Evolutionary conservation across 2,888 invertebrate genomes (phyloP), one percentile per base, ranked within the genome.

Genomic region (Anarsia innoxiella): DNA sequence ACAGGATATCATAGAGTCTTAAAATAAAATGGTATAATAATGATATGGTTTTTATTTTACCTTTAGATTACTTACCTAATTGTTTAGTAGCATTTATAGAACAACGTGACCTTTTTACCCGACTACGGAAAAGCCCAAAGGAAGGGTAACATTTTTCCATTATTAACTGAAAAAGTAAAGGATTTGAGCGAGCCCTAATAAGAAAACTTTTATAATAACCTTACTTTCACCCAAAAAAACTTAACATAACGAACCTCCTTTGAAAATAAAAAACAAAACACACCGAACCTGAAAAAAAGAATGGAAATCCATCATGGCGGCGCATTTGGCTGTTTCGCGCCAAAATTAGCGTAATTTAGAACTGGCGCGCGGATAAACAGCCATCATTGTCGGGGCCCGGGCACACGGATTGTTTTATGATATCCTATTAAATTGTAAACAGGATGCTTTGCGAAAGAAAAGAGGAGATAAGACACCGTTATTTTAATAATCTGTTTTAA

Each of bases 261-360:
- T n/a, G n/a, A 25, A 25, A 25, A 9, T 25, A 9, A 9, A 4
- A 25, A 25, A 25, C 25, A 25, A 9, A 25, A n/a, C 5, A 19
- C 19, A 8, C 8, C 19, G n/a, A 19, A 8, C 19, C 4, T 19
- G 8, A 5, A 19, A 19, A 19, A 19, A 8, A 19, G 19, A 3
- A 8, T 19, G 2, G 5, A n/a, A n/a, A 25, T 35, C 39, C 38
- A 32, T 36, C 30, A 38, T 36, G 26, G 33, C 52, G 39, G 37
- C 43, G 66, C 59, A 66, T 68, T 62, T 62, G 44, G 36, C 44
- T 41, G 48, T 56, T 66, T 64, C 65, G 62, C 69, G 66, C 69
- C 63, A 59, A 67, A 76, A 74, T 72, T 68, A 70, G 68, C 65
- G 66, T 69, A 67, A 67, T 66, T 66, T 59, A 53, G 56, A 56